These are phyloP conservation scores for Carassius gibelio DNA, from an alignment of 2,113 vertebrate genomes.

Conservation along the genomic window DNA sequence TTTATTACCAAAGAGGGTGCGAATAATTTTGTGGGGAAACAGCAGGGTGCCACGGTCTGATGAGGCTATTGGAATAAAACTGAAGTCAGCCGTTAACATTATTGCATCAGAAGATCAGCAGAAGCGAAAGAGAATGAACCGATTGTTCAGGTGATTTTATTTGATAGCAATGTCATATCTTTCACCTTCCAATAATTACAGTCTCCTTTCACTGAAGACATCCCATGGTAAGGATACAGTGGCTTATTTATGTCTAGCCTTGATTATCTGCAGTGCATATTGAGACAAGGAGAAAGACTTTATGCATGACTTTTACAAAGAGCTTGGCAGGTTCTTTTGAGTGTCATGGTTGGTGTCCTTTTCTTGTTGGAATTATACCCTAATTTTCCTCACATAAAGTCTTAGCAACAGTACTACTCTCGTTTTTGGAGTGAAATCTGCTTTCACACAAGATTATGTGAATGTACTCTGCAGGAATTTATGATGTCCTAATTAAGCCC, in stretches of 20 bases:
- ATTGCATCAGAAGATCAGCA: not conserved
- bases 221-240: not conserved
- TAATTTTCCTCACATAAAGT: not conserved
- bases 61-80: not conserved
- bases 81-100: not conserved
- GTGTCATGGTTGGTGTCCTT: not conserved
- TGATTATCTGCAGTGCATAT: not conserved
- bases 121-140: not conserved
- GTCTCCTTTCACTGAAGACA: not conserved
- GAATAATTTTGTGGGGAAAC: not conserved
- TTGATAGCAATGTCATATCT: not conserved
- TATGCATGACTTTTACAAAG: not conserved
- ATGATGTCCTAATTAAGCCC: constrained; percentile 71
- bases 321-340: not conserved
- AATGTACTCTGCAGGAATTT: constrained; percentile 68
- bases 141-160: not conserved
- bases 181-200: not conserved
- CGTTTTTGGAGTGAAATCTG: constrained; percentile 65
- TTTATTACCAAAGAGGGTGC: not conserved
- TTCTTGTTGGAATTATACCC: not conserved
- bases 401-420: constrained; percentile 16
- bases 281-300: not conserved
- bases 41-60: not conserved
- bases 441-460: constrained; percentile 75
- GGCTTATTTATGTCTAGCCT: not conserved